Evolutionary conservation across 35 echinoderm and acorn worm species (phyloP).

Genomic region (Nesometra sesokonis): DNA sequence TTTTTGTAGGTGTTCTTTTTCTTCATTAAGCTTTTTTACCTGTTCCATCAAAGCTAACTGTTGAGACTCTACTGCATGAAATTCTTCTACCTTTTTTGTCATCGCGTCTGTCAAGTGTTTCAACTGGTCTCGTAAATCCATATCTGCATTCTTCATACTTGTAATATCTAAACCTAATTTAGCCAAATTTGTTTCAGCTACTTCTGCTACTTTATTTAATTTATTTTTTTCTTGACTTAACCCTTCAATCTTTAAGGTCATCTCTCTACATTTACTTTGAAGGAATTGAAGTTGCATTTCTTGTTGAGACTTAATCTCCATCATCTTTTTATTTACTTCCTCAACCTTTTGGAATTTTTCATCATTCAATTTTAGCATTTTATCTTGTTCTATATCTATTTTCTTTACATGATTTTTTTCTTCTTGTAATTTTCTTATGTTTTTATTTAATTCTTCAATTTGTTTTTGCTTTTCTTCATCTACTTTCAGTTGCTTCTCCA

Average conservation of each 20-base stretch:
- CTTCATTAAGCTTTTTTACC: background rate
- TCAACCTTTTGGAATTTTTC: too few relatives aligned
- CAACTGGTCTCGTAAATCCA: too few relatives aligned
- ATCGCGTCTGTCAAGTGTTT: too few relatives aligned
- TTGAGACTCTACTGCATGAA: too few relatives aligned
- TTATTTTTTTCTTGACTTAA: background rate
- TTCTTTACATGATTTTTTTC: too few relatives aligned
- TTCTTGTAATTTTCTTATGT: too few relatives aligned
- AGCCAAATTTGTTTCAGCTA: background rate
- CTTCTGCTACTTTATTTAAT: background rate
- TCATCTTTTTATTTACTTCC: too few relatives aligned
- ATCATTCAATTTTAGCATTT: background rate
- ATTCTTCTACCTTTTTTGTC: too few relatives aligned
- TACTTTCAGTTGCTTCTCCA: slow-evolving; percentile 2
- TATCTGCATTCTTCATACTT: too few relatives aligned
- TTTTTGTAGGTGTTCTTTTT: slow-evolving; percentile 7
- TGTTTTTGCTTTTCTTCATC: background rate
- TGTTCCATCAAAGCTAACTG: background rate
- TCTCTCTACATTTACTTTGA: background rate
- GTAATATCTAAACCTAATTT: background rate
- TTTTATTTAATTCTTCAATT: too few relatives aligned
- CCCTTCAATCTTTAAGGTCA: slow-evolving; percentile 8
- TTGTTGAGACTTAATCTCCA: too few relatives aligned
- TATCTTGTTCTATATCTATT: too few relatives aligned
- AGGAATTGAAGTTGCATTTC: background rate